phyloP scores from a whole-genome alignment of 2,797 vertebrate species.

The Hyperoplus immaculatus region DNA sequence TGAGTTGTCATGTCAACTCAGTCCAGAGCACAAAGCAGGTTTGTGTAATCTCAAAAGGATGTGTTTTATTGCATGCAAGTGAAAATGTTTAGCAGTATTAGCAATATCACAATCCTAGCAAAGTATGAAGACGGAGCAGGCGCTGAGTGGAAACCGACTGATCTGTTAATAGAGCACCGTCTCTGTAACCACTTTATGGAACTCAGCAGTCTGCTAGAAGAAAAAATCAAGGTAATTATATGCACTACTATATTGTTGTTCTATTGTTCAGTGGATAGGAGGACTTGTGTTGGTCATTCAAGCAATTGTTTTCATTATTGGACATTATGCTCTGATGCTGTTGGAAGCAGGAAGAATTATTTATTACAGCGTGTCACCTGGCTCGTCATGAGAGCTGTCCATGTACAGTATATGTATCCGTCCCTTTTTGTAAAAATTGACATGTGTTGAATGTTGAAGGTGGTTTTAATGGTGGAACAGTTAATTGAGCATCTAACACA shows the following conservation, averaged over 20 bases:
- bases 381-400: not conserved
- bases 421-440: not conserved
- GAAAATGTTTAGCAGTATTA: conserved; percentile 22
- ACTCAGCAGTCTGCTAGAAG: not conserved
- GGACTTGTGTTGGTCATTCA: not conserved
- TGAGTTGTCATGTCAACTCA: not conserved
- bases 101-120: conserved; percentile 5
- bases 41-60: not conserved
- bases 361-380: not conserved
- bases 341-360: not conserved
- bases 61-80: not conserved
- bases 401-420: not conserved
- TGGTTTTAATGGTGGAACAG: not conserved
- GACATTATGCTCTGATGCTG: not conserved
- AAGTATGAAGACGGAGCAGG: not conserved
- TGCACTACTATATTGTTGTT: not conserved
- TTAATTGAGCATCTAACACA: not conserved
- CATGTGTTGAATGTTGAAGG: not conserved
- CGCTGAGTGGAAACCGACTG: not conserved
- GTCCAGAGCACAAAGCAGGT: not conserved
- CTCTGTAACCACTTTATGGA: not conserved
- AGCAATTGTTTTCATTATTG: not conserved
- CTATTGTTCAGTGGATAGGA: not conserved
- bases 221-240: not conserved
- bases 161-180: not conserved